These are phyloP conservation scores for Aix galericulata DNA, from an alignment of 2,113 vertebrate genomes.

Conservation along the genomic window DNA sequence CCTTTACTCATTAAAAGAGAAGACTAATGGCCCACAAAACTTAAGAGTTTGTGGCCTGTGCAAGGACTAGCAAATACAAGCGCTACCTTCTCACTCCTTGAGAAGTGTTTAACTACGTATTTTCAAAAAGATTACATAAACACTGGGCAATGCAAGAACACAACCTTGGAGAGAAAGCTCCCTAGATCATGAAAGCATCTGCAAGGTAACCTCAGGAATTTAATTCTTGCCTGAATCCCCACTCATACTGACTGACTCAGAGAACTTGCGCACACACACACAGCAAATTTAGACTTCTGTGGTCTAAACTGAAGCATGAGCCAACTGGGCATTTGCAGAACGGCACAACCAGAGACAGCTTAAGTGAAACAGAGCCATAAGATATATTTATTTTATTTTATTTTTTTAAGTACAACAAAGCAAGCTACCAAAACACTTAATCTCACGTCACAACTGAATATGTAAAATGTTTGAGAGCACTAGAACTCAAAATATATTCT, in stretches of 20 bases:
- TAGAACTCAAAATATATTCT: background rate
- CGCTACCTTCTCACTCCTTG: background rate
- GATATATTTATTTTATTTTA: no score
- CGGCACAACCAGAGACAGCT: background rate
- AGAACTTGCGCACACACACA: background rate
- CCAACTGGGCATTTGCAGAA: background rate
- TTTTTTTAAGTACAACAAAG: background rate
- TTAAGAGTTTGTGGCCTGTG: background rate
- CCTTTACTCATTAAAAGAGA: background rate
- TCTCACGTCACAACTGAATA: background rate
- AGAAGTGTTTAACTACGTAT: background rate
- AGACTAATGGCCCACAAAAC: background rate
- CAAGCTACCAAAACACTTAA: background rate
- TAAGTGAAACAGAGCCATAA: background rate
- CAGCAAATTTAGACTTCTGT: background rate
- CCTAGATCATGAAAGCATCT: background rate
- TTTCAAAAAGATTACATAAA: background rate
- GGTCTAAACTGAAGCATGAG: background rate
- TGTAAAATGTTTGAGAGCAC: background rate
- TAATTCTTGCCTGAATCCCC: background rate
- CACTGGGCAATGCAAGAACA: background rate
- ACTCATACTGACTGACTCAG: background rate
- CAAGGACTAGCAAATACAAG: background rate
- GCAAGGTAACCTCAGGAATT: background rate
- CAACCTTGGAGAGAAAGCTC: background rate